Evolutionary conservation across 2,888 invertebrate species (phyloP), one percentile per base, ranked within the genome.

Genomic region (Ophion ellenae): DNA sequence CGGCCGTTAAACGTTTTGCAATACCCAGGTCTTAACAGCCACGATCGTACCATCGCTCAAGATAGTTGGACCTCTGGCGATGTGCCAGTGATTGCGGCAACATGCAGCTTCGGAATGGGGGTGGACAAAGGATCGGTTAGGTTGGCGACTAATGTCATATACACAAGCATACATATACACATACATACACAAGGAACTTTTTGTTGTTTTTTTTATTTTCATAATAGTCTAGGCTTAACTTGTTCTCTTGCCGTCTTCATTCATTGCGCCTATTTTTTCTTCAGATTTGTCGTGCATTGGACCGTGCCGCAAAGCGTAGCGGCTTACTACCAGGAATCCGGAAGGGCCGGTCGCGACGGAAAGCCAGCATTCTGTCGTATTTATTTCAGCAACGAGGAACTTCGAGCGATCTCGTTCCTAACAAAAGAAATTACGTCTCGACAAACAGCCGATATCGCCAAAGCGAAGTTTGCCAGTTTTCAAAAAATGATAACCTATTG

Each of bases 81-180:
- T 88, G 96, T 97, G 90, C 97, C 98, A 2, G 97, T 99, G 45
- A 99, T 99, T 88, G 97, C 97, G 88, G 99, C 99, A 5, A 99
- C 99, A 0, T 97, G 99, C 83, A 99, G 99, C 91, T 99, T 99
- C 95, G 99, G 99, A 61, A 99, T 99, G 99, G 99, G 99, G 70
- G 98, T 99, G 2, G 99, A 99, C 94, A 99, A 99, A 94, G 96
- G 97, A 2, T 96, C 97, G 81, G 99, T 99, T 17, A 95, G 97
- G 97, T 97, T 90, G 90, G 89, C 77, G 83, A 82, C 69, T 78
- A 85, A 83, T 85, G 81, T 87, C 74, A 85, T 87, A 76, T 80
- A 83, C 81, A 71, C 75, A 71, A 77, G 78, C 70, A 76, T 66
- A 73, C 53, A 70, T 76, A 47, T 28, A 70, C 14, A 61, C 20